Evolutionary conservation across 2,113 vertebrate species (phyloP).

Genomic region (Muntiacus reevesi): DNA sequence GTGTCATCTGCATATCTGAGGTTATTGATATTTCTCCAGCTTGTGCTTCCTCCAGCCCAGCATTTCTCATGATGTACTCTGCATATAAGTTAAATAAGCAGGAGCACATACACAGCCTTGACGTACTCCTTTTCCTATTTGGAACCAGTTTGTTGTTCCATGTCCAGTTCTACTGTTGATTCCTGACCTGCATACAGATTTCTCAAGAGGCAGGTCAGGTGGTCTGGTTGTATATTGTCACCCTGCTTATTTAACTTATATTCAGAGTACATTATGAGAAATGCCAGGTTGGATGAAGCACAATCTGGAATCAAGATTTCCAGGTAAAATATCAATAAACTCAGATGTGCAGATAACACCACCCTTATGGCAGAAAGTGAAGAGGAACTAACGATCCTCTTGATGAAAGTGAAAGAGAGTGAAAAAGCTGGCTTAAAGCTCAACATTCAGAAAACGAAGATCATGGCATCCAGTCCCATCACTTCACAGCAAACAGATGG

Average conservation of each 20-base stretch:
- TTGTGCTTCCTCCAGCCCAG: too few relatives aligned
- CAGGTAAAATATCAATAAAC: background rate
- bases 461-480: background rate
- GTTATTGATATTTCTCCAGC: too few relatives aligned
- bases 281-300: background rate
- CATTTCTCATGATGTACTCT: too few relatives aligned
- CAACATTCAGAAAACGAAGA: background rate
- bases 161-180: too few relatives aligned
- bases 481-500: background rate
- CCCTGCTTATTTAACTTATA: background rate
- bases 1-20: too few relatives aligned
- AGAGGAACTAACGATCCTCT: background rate
- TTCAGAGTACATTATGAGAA: background rate
- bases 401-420: background rate
- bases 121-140: too few relatives aligned
- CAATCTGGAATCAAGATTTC: background rate
- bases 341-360: background rate
- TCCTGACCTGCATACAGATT: too few relatives aligned
- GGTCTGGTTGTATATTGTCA: background rate
- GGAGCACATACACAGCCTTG: too few relatives aligned
- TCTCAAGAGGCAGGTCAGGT: too few relatives aligned
- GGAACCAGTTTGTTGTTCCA: too few relatives aligned
- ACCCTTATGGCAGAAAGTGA: background rate
- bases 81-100: too few relatives aligned
- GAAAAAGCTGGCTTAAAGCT: background rate